Evolutionary conservation across 2,888 invertebrate species (phyloP).

Genomic region (Magallana nippona): DNA sequence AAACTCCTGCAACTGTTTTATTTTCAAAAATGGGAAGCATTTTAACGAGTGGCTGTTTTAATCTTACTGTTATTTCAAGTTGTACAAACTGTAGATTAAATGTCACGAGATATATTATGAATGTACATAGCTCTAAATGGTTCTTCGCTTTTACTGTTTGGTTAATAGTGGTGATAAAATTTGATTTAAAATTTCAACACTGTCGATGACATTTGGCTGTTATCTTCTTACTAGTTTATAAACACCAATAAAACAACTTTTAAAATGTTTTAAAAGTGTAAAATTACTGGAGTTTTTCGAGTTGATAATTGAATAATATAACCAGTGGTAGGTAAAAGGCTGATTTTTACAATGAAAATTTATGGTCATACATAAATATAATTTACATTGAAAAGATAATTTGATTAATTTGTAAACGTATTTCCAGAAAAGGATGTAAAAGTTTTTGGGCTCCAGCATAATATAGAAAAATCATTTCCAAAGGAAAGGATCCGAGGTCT

Average conservation of each 20-base stretch:
- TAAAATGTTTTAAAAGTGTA: too few species aligned
- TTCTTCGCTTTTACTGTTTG: background rate
- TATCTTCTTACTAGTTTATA: background rate
- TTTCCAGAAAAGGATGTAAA: too few species aligned
- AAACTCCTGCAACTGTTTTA: background rate
- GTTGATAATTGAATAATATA: too few species aligned
- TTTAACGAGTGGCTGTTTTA: slow-evolving; percentile 8
- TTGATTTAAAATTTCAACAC: background rate
- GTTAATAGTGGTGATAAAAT: background rate
- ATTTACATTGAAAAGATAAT: too few species aligned
- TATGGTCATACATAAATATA: too few species aligned
- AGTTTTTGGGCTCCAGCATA: too few species aligned
- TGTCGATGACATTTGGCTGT: background rate
- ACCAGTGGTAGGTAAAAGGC: too few species aligned
- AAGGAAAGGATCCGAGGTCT: too few species aligned
- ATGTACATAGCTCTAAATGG: background rate
- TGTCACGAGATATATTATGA: background rate
- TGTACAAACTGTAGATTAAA: slow-evolving; percentile 2
- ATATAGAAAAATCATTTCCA: too few species aligned
- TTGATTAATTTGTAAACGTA: too few species aligned
- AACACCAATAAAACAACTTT: background rate
- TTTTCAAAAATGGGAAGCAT: slow-evolving; percentile 11
- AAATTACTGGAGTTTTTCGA: too few species aligned
- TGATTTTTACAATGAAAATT: too few species aligned
- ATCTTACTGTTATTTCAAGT: background rate